These are phyloP conservation scores for Gonatopus flavifemur DNA, from an alignment of 1,140 invertebrate genomes.

Conservation along the genomic window DNA sequence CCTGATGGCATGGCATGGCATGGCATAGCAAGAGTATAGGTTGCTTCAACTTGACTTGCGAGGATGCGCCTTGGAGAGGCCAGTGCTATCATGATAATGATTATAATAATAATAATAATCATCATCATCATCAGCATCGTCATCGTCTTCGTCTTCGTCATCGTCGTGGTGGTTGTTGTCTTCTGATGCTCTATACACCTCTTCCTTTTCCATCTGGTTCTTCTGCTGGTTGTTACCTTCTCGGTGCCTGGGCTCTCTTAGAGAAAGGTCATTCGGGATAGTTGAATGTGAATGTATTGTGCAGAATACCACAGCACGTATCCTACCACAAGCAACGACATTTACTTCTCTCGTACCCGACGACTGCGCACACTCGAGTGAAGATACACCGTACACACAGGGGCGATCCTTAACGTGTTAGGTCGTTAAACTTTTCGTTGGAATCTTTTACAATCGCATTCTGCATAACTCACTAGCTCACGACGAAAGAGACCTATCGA, in stretches of 20 bases:
- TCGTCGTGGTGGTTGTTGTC: neutral
- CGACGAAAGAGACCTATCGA: too few relatives aligned
- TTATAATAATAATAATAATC: too few relatives aligned
- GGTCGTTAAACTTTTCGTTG: too few relatives aligned
- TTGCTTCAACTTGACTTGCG: constrained; percentile 21
- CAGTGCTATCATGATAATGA: too few relatives aligned
- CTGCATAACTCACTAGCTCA: too few relatives aligned
- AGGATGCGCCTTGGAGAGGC: constrained; percentile 32
- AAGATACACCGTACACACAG: too few relatives aligned
- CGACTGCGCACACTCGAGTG: neutral
- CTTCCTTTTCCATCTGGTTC: neutral
- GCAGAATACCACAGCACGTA: neutral
- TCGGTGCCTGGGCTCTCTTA: too few relatives aligned
- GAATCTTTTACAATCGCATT: too few relatives aligned
- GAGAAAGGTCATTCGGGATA: constrained; percentile 27
- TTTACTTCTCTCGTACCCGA: neutral
- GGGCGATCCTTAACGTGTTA: too few relatives aligned
- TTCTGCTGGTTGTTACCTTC: constrained; percentile 13
- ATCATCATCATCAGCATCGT: constrained; percentile 27
- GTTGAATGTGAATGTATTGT: neutral
- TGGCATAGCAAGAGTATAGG: constrained; percentile 43
- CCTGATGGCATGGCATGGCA: too few relatives aligned
- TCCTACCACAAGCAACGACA: constrained; percentile 5
- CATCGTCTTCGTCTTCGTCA: constrained; percentile 6
- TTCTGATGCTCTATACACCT: too few relatives aligned